Conservation (phyloP, 2,797 vertebrate genomes). For the Alcedo quadribrachys region DNA sequence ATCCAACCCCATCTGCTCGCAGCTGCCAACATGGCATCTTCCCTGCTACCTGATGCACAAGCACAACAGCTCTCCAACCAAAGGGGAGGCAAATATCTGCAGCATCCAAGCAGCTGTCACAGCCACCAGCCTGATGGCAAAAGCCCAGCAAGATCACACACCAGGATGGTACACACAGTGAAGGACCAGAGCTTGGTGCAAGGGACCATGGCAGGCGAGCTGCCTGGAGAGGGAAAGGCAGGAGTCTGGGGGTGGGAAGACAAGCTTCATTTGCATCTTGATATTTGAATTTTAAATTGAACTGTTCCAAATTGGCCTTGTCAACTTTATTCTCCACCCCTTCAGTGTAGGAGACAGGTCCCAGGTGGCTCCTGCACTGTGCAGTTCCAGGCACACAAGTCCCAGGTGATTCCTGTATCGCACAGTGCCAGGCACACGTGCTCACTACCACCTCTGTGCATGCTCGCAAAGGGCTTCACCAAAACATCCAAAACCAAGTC, state of each 20-base stretch:
- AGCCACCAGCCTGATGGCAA: neutral
- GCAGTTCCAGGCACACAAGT: neutral
- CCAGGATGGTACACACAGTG: rapidly evolving
- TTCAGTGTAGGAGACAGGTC: neutral
- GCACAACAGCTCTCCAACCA: neutral
- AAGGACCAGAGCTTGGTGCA: neutral
- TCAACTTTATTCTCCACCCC: conserved; percentile 22
- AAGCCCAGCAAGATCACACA: rapidly evolving
- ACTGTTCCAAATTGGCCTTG: neutral
- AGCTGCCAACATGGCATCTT: conserved; percentile 41
- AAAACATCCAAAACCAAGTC: neutral
- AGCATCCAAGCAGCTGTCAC: neutral
- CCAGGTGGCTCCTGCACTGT: neutral
- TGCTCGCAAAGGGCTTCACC: neutral
- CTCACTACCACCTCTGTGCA: neutral
- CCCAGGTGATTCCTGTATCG: neutral
- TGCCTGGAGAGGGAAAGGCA: neutral
- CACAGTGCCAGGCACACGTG: neutral
- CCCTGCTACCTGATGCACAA: rapidly evolving
- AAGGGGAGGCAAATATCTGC: neutral
- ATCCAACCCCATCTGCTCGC: conserved; percentile 39
- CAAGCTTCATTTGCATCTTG: neutral
- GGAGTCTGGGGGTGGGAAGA: neutral
- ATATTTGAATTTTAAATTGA: conserved; percentile 3
- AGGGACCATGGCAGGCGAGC: neutral